Evolutionary conservation across 2,797 vertebrate species (phyloP), one percentile per base, ranked within the genome.

Genomic region (Takifugu ocellatus): DNA sequence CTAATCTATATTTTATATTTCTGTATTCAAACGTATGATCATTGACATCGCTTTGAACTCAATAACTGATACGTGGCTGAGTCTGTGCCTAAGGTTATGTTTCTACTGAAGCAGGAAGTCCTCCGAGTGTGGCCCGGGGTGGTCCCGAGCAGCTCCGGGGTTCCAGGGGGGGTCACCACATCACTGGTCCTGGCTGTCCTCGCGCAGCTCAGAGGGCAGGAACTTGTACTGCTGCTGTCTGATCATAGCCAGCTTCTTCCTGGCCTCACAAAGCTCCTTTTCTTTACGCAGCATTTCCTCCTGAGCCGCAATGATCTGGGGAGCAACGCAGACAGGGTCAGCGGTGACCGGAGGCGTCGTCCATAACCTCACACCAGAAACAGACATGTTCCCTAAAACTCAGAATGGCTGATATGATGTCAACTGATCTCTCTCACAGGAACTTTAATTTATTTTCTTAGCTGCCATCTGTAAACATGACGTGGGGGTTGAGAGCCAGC

Each of bases 241-340:
- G 87, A 98, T 98, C 88, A 90, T 93, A 2, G 96, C 96, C 79
- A 99, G 89, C 90, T 90, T 98, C 89, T 94, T 97, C 64, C 96
- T 88, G 0, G 96, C 96, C 67, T 98, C 96, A 5, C 95, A 94
- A 75, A 99, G 90, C 87, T 99, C 97, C 45, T 93, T 83, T 62
- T 98, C 97, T 76, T 99, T 99, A 77, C 96, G 90, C 66, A 99
- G 90, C 97, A 99, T 99, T 86, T 98, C 97, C 78, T 98, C 97
- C 81, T 99, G 97, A 49, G 97, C 96, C 0, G 96, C 96, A 0
- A 99, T 98, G 84, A 99, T 99, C 97, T 98, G 90, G 31, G 31
- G 27, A 29, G 2, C 27, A 29, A 7, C 21, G 21, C 21, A 21
- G 21, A 21, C 21, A 21, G 21, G 1, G 27, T 7, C 27, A 29